Percentiles rank a stretch among this genome's conserved stretches.
Conservation (phyloP, 2,113 vertebrate genomes). For the Labrus mixtus region DNA sequence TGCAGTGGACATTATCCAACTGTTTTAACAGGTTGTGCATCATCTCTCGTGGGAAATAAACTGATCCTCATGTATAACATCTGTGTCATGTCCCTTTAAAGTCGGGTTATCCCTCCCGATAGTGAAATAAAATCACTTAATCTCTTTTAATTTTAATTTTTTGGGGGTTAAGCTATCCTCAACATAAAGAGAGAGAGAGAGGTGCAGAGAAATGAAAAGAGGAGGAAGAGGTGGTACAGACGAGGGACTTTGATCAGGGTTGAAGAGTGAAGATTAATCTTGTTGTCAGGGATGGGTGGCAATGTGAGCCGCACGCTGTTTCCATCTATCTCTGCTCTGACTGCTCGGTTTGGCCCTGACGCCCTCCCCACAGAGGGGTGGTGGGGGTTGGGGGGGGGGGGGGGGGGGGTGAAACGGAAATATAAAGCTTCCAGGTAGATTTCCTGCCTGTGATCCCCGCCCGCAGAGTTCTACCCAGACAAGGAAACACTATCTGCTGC, state of each 20-base stretch:
- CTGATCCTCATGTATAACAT: background rate
- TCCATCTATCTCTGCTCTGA: constrained; percentile 66
- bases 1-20: background rate
- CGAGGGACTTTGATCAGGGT: constrained; percentile 63
- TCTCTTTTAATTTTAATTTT: constrained; percentile 34
- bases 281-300: constrained; percentile 63
- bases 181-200: constrained; percentile 1
- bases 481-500: background rate
- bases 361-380: background rate
- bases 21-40: background rate
- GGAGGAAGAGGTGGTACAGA: constrained; percentile 26
- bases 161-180: constrained; percentile 10
- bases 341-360: constrained; percentile 50
- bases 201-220: constrained; percentile 34
- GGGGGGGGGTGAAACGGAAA: constrained; percentile 1
- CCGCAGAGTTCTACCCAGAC: constrained; percentile 10
- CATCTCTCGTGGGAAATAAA: background rate
- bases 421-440: constrained; percentile 48
- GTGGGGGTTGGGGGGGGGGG: background rate
- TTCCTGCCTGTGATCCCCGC: constrained; percentile 10
- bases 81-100: background rate
- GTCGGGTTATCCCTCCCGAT: background rate
- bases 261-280: constrained; percentile 75
- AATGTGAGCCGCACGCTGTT: constrained; percentile 39
- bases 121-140: constrained; percentile 1